Percentiles rank a stretch among this genome's conserved stretches.
Conservation (phyloP, 2,888 invertebrate species). For the Dolichopus griseipennis region DNA sequence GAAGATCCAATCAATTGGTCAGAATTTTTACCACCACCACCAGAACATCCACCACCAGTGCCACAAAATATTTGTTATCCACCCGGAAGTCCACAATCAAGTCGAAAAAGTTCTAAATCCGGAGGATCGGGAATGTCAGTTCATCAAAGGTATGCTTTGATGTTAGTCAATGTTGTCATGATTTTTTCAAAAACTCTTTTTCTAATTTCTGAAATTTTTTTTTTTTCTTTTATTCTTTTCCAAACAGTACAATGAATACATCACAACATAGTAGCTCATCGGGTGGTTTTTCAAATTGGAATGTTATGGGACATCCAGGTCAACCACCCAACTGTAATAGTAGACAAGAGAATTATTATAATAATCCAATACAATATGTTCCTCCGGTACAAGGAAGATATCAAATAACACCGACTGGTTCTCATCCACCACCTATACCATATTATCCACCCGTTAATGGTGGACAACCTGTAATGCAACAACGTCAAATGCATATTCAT, state of each 20-base stretch:
- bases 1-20: constrained; percentile 48
- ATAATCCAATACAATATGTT: constrained; percentile 38
- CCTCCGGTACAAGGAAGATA: constrained; percentile 37
- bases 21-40: constrained; percentile 53
- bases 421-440: constrained; percentile 41
- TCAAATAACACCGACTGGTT: constrained; percentile 42
- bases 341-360: constrained; percentile 39
- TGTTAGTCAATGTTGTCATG: background rate
- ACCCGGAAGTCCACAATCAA: constrained; percentile 41
- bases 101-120: constrained; percentile 41
- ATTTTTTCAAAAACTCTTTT: background rate
- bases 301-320: constrained; percentile 35
- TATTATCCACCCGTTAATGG: constrained; percentile 33
- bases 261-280: constrained; percentile 35
- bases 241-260: constrained; percentile 4
- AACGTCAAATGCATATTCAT: constrained; percentile 36
- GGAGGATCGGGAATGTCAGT: constrained; percentile 42
- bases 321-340: constrained; percentile 14
- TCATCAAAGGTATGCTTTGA: constrained; percentile 37
- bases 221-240: too few species aligned
- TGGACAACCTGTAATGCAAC: constrained; percentile 28
- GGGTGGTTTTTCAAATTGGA: constrained; percentile 44
- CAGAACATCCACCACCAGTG: constrained; percentile 52
- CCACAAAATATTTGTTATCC: constrained; percentile 36
- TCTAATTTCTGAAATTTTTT: background rate